These are phyloP conservation scores for Lepetodrilus schrolli DNA, from an alignment of 2,888 invertebrate genomes.

Conservation along the genomic window DNA sequence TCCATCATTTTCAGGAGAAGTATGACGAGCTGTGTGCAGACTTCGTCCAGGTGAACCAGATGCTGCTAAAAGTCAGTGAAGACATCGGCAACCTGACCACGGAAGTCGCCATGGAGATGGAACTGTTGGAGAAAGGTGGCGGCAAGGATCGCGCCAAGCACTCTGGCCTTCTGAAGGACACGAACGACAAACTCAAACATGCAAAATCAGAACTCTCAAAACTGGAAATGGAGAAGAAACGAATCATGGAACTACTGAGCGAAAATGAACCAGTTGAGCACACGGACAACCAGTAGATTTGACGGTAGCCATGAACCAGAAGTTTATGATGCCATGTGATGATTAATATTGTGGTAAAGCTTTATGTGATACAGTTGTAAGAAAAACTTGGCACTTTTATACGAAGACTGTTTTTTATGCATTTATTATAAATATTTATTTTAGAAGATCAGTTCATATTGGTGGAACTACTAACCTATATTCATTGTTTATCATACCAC, in stretches of 20 bases:
- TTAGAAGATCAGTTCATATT: no score
- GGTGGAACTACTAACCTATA: no score
- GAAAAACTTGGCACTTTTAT: no score
- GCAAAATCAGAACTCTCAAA: slow-evolving; percentile 48
- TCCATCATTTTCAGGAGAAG: slow-evolving; percentile 57
- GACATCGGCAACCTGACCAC: slow-evolving; percentile 50
- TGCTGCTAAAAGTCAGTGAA: slow-evolving; percentile 52
- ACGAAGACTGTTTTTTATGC: no score
- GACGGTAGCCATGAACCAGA: no score
- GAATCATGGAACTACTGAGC: slow-evolving; percentile 50
- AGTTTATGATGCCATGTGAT: no score
- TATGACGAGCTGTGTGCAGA: slow-evolving; percentile 64
- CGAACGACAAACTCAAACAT: slow-evolving; percentile 43
- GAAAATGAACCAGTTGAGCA: slow-evolving; percentile 27
- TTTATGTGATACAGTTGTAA: no score
- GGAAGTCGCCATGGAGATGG: slow-evolving; percentile 52
- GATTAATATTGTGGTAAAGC: no score
- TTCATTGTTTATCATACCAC: no score
- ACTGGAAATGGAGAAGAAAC: slow-evolving; percentile 57
- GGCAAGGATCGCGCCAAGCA: slow-evolving; percentile 44
- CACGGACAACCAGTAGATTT: no score
- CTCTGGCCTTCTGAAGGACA: slow-evolving; percentile 39
- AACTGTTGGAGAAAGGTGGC: slow-evolving; percentile 46
- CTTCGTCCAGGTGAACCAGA: slow-evolving; percentile 58
- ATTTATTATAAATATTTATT: no score